Evolutionary conservation across 2,113 vertebrate species (phyloP).

Genomic region (Pollimyrus isidori): DNA sequence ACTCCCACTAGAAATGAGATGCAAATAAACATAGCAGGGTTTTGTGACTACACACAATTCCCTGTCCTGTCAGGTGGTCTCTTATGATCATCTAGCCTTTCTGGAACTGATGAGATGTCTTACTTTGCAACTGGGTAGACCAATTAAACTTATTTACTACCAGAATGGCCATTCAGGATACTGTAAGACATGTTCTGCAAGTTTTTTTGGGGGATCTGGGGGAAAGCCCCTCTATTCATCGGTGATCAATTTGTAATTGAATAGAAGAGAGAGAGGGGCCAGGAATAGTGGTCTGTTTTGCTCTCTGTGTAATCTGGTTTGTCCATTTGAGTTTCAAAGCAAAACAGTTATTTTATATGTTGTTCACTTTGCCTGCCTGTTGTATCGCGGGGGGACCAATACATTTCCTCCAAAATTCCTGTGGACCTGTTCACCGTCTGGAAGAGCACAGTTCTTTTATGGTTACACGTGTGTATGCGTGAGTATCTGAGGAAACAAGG

Average conservation of each 20-base stretch:
- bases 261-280: too few relatives aligned
- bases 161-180: not conserved
- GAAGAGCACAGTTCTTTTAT: not conserved
- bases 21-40: not conserved
- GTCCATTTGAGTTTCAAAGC: not conserved
- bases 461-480: not conserved
- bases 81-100: not conserved
- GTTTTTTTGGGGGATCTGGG: not conserved
- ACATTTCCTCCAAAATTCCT: not conserved
- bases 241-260: not conserved
- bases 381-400: not conserved
- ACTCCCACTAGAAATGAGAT: not conserved
- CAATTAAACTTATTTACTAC: not conserved
- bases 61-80: not conserved
- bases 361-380: not conserved
- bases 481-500: not conserved
- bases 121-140: not conserved
- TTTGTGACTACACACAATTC: not conserved
- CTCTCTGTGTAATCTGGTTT: not conserved
- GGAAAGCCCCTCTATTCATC: not conserved
- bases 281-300: not conserved
- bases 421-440: not conserved
- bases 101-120: not conserved
- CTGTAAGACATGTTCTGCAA: not conserved
- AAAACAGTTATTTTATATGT: not conserved